Percentiles rank a stretch among this genome's conserved stretches.
These are phyloP conservation scores for Mycogona germanica DNA, from an alignment of 2,888 invertebrate species.

Conservation along the genomic window DNA sequence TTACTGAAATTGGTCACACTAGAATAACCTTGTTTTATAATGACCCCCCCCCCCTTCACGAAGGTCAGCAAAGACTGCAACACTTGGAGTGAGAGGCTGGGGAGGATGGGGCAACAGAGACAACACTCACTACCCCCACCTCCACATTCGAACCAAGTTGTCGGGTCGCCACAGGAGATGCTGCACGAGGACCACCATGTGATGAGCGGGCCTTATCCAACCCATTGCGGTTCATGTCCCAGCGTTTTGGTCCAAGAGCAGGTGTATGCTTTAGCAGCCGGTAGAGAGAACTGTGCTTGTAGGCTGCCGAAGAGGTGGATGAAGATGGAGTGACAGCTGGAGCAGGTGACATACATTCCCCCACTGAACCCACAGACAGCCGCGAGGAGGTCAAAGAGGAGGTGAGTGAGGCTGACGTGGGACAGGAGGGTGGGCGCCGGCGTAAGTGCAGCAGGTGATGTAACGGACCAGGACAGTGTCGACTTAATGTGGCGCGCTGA, in stretches of 20 bases:
- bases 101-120: not conserved
- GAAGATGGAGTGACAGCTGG: not conserved
- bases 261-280: slow-evolving; percentile 11
- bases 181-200: not conserved
- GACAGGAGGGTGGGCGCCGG: slow-evolving; percentile 12
- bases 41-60: too few relatives aligned
- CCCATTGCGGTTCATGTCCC: slow-evolving; percentile 25
- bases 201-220: slow-evolving; percentile 18
- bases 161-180: not conserved
- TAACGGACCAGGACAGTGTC: slow-evolving; percentile 2
- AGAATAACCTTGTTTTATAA: too few relatives aligned
- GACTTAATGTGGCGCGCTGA: not conserved
- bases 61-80: slow-evolving; percentile 17
- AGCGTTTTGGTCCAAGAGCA: slow-evolving; percentile 18
- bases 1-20: too few relatives aligned
- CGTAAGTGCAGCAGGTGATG: slow-evolving; percentile 5
- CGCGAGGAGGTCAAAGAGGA: too few relatives aligned
- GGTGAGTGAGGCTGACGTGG: not conserved
- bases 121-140: not conserved
- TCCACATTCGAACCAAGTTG: not conserved
- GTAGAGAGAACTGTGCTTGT: slow-evolving; percentile 8
- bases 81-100: slow-evolving; percentile 16
- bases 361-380: too few relatives aligned
- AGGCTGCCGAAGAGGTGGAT: not conserved
- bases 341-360: not conserved